Conservation (phyloP, 2,888 invertebrate species). For the Hydrotaea diabolus region DNA sequence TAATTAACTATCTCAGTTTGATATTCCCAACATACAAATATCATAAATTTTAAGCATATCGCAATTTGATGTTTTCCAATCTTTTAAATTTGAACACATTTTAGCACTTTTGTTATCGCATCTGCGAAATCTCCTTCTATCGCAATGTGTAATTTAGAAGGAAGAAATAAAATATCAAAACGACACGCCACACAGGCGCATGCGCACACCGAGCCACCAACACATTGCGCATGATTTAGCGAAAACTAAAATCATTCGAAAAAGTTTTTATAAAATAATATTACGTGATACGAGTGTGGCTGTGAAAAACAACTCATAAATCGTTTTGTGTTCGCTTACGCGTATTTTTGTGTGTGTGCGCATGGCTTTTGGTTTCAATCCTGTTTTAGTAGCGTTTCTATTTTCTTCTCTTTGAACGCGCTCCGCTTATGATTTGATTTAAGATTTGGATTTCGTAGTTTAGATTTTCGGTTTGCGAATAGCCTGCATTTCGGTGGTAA, state of each 20-base stretch:
- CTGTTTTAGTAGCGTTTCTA: slow-evolving; percentile 27
- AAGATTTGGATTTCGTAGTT: slow-evolving; percentile 33
- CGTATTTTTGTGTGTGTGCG: slow-evolving; percentile 6
- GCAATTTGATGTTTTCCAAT: slow-evolving; percentile 48
- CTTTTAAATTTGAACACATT: slow-evolving; percentile 68
- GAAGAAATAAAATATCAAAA: slow-evolving; percentile 38
- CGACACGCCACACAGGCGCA: slow-evolving; percentile 23
- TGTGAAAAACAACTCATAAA: slow-evolving; percentile 61
- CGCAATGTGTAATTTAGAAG: slow-evolving; percentile 30
- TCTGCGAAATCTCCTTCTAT: slow-evolving; percentile 72
- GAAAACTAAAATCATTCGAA: slow-evolving; percentile 41
- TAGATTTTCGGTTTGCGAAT: slow-evolving; percentile 21
- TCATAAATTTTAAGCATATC: slow-evolving; percentile 56
- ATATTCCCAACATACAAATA: slow-evolving; percentile 40
- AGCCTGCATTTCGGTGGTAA: slow-evolving; percentile 47
- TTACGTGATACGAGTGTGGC: slow-evolving; percentile 52
- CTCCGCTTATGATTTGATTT: slow-evolving; percentile 23
- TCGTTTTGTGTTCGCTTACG: slow-evolving; percentile 44
- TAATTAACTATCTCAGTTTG: slow-evolving; percentile 40
- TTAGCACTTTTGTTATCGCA: slow-evolving; percentile 77
- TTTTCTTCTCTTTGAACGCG: slow-evolving; percentile 38
- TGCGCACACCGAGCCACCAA: not conserved
- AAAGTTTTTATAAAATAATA: slow-evolving; percentile 55
- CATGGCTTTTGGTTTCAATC: slow-evolving; percentile 15
- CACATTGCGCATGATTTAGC: slow-evolving; percentile 39